Conservation (phyloP, 2,888 invertebrate genomes). For the Aphidoletes aphidimyza region DNA sequence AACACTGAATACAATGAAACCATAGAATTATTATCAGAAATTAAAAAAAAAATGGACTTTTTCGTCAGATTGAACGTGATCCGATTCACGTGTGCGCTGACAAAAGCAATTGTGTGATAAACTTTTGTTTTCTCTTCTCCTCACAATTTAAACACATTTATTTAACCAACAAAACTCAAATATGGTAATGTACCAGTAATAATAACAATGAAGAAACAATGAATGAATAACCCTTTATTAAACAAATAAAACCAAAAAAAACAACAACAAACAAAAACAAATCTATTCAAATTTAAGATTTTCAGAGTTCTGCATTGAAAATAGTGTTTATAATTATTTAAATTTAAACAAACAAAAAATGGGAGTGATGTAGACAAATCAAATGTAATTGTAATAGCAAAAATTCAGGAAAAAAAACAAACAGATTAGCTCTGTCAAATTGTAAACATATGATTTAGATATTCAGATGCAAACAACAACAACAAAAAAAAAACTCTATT, state of each 20-base stretch:
- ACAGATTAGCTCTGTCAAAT: too few species aligned
- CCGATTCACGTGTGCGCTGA: not conserved
- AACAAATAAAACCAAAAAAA: not conserved
- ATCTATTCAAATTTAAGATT: not conserved
- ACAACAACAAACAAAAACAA: not conserved
- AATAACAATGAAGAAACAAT: not conserved
- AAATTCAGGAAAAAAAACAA: too few species aligned
- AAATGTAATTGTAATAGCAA: not conserved
- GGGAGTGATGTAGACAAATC: not conserved
- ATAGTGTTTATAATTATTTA: not conserved
- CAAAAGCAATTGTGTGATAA: conserved; percentile 3
- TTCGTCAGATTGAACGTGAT: not conserved
- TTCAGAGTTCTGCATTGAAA: conserved; percentile 28
- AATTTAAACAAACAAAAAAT: not conserved
- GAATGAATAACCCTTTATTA: not conserved
- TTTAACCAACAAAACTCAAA: not conserved
- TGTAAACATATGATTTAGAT: too few species aligned
- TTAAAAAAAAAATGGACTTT: not conserved
- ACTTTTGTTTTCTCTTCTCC: not conserved
- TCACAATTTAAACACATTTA: not conserved
- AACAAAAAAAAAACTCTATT: too few species aligned
- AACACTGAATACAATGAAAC: not conserved
- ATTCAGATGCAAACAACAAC: too few species aligned
- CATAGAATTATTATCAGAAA: not conserved
- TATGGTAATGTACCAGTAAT: not conserved